phyloP scores from a whole-genome alignment of 2,113 vertebrate genomes.

The Vulpes ferrilata region DNA sequence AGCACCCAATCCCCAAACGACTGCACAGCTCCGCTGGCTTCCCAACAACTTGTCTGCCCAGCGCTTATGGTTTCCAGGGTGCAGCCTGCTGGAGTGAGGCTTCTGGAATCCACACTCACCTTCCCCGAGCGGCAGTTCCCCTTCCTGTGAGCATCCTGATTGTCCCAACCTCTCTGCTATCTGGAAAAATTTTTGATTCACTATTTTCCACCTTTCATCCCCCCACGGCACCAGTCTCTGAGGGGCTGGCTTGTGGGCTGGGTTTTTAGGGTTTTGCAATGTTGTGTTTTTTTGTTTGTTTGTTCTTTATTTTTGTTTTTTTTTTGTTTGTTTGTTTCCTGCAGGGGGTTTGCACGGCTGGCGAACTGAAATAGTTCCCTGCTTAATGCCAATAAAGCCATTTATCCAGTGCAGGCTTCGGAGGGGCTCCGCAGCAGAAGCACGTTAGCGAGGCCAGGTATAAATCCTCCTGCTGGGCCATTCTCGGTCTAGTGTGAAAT shows the following conservation, averaged over 20 bases:
- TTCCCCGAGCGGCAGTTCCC: neutral
- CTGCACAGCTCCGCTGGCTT: fast-evolving
- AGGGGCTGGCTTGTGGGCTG: neutral
- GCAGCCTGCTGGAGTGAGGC: neutral
- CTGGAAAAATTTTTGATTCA: neutral
- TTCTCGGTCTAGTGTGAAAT: neutral
- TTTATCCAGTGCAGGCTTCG: fast-evolving
- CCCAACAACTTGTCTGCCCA: fast-evolving
- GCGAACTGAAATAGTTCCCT: neutral
- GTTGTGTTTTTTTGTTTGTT: no score
- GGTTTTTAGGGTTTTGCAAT: no score
- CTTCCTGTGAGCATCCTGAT: fast-evolving
- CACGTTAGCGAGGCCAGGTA: fast-evolving
- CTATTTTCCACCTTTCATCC: fast-evolving
- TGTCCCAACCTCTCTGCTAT: fast-evolving
- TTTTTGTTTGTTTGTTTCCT: neutral
- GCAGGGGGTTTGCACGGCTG: fast-evolving
- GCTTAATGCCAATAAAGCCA: neutral
- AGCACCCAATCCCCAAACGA: neutral
- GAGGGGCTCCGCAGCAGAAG: no score
- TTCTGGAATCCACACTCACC: neutral
- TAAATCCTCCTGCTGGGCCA: neutral
- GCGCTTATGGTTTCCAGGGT: neutral
- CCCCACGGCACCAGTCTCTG: fast-evolving
- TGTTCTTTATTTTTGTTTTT: neutral